Conservation (phyloP, 2,888 invertebrate genomes). For the Scelioninae gen. 1 region DNA sequence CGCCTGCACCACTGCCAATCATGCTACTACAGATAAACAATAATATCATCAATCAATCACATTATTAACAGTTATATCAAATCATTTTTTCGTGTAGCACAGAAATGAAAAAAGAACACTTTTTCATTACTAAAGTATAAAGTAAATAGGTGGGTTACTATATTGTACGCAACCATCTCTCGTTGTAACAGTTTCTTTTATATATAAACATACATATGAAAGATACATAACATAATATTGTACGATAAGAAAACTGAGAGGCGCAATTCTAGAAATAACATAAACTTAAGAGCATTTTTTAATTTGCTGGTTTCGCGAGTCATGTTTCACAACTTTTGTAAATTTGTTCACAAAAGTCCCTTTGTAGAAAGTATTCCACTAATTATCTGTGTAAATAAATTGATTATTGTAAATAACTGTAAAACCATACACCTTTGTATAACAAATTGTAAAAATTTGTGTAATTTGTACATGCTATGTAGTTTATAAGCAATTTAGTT, state of each 20-base stretch:
- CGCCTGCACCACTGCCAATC: conserved; percentile 81
- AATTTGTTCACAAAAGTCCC: conserved; percentile 14
- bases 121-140: conserved; percentile 40
- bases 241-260: neutral
- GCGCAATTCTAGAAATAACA: neutral
- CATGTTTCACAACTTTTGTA: conserved; percentile 11
- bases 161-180: conserved; percentile 20
- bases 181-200: conserved; percentile 6
- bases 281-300: neutral
- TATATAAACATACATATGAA: conserved; percentile 13
- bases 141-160: conserved; percentile 23
- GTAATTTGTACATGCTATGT: conserved; percentile 33
- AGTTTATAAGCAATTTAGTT: conserved; percentile 31
- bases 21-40: conserved; percentile 80
- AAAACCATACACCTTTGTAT: conserved; percentile 20
- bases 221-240: conserved; percentile 10
- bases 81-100: conserved; percentile 42
- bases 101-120: conserved; percentile 28
- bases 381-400: conserved; percentile 25
- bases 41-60: conserved; percentile 71
- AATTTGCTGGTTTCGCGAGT: conserved; percentile 7
- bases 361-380: conserved; percentile 17
- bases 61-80: conserved; percentile 36
- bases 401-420: conserved; percentile 41
- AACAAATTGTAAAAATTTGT: conserved; percentile 27